Base-by-base conservation (phyloP, 2,797 vertebrate genomes). In the Lepus oiostolus region DNA sequence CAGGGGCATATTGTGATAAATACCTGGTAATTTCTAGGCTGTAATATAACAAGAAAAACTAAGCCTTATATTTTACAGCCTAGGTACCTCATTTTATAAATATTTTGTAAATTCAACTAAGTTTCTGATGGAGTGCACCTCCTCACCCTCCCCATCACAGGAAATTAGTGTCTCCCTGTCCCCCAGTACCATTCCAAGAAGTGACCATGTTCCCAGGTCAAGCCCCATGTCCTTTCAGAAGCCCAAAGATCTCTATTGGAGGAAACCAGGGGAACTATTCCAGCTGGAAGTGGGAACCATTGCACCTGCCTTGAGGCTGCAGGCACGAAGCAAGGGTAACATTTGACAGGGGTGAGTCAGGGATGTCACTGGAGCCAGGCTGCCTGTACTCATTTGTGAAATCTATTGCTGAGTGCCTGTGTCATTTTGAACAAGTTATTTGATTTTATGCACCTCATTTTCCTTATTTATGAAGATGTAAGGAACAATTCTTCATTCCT, bases 321-420 rank as follows among this genome's bases (percentile, higher is more conserved):
- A n/a, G 1, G 2, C 13, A 52, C 1, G 21, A 0, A 91, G 28
- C 11, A 35, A 42, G 19, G 26, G 5, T 5, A 17, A 0, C 22
- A 12, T 24, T 32, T 74, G 0, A 60, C 8, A 52, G 0, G 2
- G 71, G 10, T 21, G 21, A 38, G 7, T 75, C 17, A 60, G 19
- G 19, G 19, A 21, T 2, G 24, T 32, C 28, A 9, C 1, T 9
- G 6, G 63, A 79, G 14, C 10, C 17, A 26, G 12, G 19, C 58
- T 38, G 38, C 11, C 60, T 11, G 26, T 0, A 0, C 24, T 52
- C 38, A 68, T 35, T 21, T 67, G 42, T 42, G 42, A 82, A 70
- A 62, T 67, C n/a, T 0, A 28, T 68, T 71, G 6, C 0, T 12
- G n/a, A 68, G 26, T 65, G 58, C n/a, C 22, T 88, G 28, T 26